Percentiles rank a stretch among this genome's conserved stretches.
These are phyloP conservation scores for Rhizomys pruinosus DNA, from an alignment of 2,113 vertebrate species.

Conservation along the genomic window DNA sequence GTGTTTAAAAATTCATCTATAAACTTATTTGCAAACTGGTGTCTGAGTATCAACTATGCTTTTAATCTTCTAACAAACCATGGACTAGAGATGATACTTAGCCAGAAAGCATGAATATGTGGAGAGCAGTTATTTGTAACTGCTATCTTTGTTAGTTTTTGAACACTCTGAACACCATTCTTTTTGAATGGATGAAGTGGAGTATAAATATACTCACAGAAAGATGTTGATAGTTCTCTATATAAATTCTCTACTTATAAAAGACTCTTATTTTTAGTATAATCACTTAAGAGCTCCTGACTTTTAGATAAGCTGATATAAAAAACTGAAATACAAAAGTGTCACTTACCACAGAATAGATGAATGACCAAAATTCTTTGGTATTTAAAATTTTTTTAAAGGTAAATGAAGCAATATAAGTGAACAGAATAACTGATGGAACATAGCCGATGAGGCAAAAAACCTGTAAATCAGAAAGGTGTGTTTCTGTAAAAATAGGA, in stretches of 20 bases:
- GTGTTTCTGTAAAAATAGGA: constrained; percentile 5
- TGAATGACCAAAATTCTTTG: constrained; percentile 95
- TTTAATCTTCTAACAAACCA: constrained; percentile 6
- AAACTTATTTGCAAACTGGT: background rate
- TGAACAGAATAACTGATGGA: constrained; percentile 94
- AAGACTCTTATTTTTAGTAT: background rate
- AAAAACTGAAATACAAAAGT: background rate
- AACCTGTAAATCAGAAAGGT: constrained; percentile 85
- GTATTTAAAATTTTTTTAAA: constrained; percentile 94
- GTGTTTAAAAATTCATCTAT: background rate
- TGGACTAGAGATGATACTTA: background rate
- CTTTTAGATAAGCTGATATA: background rate
- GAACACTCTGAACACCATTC: background rate
- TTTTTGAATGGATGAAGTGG: background rate
- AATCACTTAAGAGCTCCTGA: background rate
- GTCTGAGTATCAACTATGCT: background rate
- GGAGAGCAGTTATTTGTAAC: background rate
- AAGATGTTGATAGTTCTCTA: background rate
- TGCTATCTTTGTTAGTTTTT: background rate
- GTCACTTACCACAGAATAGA: constrained; percentile 95
- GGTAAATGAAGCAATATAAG: constrained; percentile 94
- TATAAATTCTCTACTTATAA: background rate
- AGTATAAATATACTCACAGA: background rate
- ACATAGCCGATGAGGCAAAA: constrained; percentile 93
- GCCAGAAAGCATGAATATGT: background rate